phyloP scores from a whole-genome alignment of 2,113 vertebrate species.

The Callocephalon fimbriatum region DNA sequence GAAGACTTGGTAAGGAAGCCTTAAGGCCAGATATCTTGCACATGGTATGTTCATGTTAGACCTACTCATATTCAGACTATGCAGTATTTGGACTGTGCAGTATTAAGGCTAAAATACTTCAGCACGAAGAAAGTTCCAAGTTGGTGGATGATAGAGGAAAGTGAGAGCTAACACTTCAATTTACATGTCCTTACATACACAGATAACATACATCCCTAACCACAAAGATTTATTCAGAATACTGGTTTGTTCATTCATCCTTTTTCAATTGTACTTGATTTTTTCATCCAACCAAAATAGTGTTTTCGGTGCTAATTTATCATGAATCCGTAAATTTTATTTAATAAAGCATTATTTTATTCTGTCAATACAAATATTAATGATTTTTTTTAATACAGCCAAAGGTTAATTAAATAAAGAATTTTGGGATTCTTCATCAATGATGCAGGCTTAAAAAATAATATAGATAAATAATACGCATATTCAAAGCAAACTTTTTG shows the following conservation, averaged over 20 bases:
- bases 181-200: neutral
- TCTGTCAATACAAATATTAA: neutral
- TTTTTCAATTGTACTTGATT: neutral
- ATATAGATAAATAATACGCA: neutral
- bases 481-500: neutral
- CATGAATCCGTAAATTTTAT: neutral
- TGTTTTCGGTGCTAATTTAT: neutral
- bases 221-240: neutral
- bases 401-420: neutral
- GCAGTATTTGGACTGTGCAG: neutral
- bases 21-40: neutral
- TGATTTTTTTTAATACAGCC: neutral
- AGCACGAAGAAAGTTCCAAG: neutral
- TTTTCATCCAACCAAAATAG: neutral
- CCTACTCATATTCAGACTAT: neutral
- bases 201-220: neutral
- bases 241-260: fast-evolving
- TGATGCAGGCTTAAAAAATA: neutral
- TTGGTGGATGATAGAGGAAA: neutral
- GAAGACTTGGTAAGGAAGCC: neutral
- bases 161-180: neutral
- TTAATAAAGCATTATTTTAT: neutral
- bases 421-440: neutral
- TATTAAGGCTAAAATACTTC: neutral
- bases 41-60: fast-evolving